Base-by-base conservation (phyloP, 2,797 vertebrate species). In the Cynodonichthys magdalenae region DNA sequence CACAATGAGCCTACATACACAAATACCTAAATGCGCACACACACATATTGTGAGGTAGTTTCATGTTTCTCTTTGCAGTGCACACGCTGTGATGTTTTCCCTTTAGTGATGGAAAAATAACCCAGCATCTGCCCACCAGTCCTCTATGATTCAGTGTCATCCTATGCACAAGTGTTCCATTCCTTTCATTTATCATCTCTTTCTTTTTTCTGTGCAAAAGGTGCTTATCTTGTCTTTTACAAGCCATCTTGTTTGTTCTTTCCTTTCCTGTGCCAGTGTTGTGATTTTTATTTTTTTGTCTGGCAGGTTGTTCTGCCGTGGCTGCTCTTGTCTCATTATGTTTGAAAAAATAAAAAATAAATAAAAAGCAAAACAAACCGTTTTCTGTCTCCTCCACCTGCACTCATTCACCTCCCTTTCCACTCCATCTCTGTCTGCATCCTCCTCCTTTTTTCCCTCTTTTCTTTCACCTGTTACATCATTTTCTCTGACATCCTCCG, bases 281-380 rank as follows among this genome's bases (percentile, higher is more conserved):
- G 51, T 20, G 24, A 24, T 24, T 24, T 24, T 24, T 24, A 24
- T 83, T 67, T 75, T 78, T 75, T 61, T 74, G 84, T 88, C 81
- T 79, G 79, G 53, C 76, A 72, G 62, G 61, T 67, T 84, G 61
- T 77, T 82, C 69, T 88, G 75, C 76, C 84, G 71, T 80, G 80
- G 77, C 70, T 79, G 46, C 71, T 71, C 77, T 78, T 76, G 86
- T 90, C 62, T 86, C 83, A 80, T 88, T 72, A 66, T 74, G 83
- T 90, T 87, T 86, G 76, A 64, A 79, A 87, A 46, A 24, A 24
- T 24, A 3, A 24, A 24, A 24, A 24, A n/a, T n/a, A n/a, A 24
- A 24, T 24, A 24, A 24, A 24, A 80, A 84, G 62, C 68, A 83
- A 80, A 86, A 59, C 68, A 1, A 82, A 86, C 67, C 46, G 47